Conservation (phyloP, 2,113 vertebrate species). For the Bucco capensis region DNA sequence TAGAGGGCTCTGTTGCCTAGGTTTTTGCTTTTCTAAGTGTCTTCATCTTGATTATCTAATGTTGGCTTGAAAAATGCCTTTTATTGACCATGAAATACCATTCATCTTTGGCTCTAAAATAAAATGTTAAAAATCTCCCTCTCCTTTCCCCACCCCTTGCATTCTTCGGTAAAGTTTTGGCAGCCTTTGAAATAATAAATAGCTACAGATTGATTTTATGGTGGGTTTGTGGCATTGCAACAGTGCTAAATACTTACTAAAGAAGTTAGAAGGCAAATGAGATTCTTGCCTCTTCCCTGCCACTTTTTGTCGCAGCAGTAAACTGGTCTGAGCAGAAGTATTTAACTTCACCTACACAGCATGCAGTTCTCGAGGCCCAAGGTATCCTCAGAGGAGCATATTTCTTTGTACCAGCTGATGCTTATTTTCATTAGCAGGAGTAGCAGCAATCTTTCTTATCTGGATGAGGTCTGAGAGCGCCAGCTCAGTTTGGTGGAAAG, state of each 20-base stretch:
- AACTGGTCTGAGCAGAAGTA: background rate
- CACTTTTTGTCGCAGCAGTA: background rate
- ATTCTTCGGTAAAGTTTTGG: conserved; percentile 5
- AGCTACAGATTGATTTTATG: background rate
- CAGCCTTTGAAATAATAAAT: background rate
- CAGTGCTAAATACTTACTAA: background rate
- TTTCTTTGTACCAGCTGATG: background rate
- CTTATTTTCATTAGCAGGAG: background rate
- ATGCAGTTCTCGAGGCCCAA: fast-evolving
- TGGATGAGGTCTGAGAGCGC: background rate
- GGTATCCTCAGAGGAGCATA: background rate
- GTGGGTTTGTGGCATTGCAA: background rate
- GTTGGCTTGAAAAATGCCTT: background rate
- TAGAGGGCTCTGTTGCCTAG: background rate
- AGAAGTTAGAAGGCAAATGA: background rate
- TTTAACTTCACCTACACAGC: background rate
- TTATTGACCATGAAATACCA: background rate
- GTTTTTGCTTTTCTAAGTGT: background rate
- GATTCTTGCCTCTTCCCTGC: background rate
- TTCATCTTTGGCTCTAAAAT: background rate
- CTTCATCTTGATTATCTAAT: background rate
- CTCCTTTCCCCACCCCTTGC: background rate
- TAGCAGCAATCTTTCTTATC: background rate
- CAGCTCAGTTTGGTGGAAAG: background rate
- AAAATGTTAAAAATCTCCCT: background rate